Evolutionary conservation across 2,797 vertebrate species (phyloP).

Genomic region (Hydrocynus forskahlii): DNA sequence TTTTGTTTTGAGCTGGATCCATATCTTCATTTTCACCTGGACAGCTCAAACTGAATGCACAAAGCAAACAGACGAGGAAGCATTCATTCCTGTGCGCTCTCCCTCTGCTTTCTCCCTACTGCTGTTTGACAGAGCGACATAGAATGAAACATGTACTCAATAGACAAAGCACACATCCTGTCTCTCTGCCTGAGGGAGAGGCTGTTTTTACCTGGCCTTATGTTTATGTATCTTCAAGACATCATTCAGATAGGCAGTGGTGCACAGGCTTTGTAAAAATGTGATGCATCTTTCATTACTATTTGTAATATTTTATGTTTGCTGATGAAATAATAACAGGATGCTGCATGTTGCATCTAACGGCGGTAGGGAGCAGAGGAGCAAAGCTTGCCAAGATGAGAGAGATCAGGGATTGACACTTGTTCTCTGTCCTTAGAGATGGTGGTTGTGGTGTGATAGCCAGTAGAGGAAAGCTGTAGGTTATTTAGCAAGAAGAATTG

Average conservation of each 20-base stretch:
- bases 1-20: neutral
- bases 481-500: conserved; percentile 14
- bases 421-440: neutral
- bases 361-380: conserved; percentile 5
- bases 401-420: neutral
- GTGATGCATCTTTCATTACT: conserved; percentile 44
- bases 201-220: conserved; percentile 54
- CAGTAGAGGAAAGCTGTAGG: neutral
- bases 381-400: conserved; percentile 5
- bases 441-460: neutral
- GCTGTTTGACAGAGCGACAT: conserved; percentile 24
- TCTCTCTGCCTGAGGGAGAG: conserved; percentile 28
- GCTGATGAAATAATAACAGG: conserved; percentile 39
- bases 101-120: neutral
- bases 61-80: neutral
- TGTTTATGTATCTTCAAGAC: conserved; percentile 44
- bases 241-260: conserved; percentile 43
- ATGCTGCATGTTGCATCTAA: conserved; percentile 24
- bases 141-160: conserved; percentile 33
- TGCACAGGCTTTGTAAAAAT: conserved; percentile 32
- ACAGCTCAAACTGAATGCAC: neutral
- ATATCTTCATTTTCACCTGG: neutral
- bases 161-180: conserved; percentile 16
- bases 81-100: neutral
- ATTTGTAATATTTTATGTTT: conserved; percentile 42